Percentiles rank a stretch among this genome's conserved stretches.
Evolutionary conservation across 2,888 invertebrate species (phyloP).

Genomic region (Anarsia innoxiella): DNA sequence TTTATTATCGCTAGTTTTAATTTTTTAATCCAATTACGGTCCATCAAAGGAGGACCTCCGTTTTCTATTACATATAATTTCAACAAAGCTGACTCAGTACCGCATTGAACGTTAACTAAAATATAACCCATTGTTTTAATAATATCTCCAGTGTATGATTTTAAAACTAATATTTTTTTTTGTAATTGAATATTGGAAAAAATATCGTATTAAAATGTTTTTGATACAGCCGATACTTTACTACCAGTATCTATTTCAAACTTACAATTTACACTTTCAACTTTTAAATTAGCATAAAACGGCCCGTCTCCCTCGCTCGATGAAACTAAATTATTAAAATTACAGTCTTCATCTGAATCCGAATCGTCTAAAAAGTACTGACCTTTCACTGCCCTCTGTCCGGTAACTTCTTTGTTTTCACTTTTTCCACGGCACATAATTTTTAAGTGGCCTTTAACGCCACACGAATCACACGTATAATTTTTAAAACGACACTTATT

Average conservation of each 20-base stretch:
- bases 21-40: constrained; percentile 8
- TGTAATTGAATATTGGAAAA: constrained; percentile 3
- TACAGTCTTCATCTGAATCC: not conserved
- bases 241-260: constrained; percentile 12
- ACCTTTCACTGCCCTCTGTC: not conserved
- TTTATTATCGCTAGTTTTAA: not conserved
- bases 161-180: constrained; percentile 6
- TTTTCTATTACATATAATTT: constrained; percentile 13
- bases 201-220: constrained; percentile 7
- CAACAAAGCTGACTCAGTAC: constrained; percentile 1
- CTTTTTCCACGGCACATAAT: too few relatives aligned
- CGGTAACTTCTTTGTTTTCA: not conserved
- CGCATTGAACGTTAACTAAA: constrained; percentile 10
- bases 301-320: constrained; percentile 6
- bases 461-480: constrained; percentile 5
- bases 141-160: constrained; percentile 11
- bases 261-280: constrained; percentile 2
- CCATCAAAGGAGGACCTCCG: constrained; percentile 8
- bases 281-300: constrained; percentile 6
- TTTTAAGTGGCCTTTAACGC: constrained; percentile 3
- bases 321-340: not conserved
- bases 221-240: constrained; percentile 12
- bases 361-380: constrained; percentile 3
- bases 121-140: constrained; percentile 13
- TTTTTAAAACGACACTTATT: constrained; percentile 5